Evolutionary conservation across 2,797 vertebrate genomes (phyloP).

Genomic region (Petrocephalus sullivani): DNA sequence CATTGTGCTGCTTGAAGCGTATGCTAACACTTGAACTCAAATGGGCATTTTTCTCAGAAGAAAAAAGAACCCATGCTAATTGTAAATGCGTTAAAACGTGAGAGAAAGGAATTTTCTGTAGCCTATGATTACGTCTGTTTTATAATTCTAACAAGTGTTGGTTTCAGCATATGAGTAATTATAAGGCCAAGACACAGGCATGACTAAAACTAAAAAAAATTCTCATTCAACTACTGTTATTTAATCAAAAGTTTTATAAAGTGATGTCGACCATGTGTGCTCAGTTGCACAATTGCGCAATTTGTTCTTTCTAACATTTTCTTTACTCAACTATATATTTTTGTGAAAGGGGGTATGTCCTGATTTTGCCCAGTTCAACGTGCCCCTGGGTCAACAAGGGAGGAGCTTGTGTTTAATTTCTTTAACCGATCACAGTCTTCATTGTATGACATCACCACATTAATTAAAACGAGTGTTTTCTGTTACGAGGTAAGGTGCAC

Average conservation of each 20-base stretch:
- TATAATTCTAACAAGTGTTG: neutral
- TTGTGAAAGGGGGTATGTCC: neutral
- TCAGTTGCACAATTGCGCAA: constrained; percentile 9
- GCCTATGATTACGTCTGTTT: neutral
- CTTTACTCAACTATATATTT: neutral
- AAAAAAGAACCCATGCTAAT: neutral
- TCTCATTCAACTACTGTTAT: neutral
- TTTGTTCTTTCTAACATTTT: neutral
- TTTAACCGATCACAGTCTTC: neutral
- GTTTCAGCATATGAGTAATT: neutral
- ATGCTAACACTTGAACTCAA: neutral
- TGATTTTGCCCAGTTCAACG: too few species aligned
- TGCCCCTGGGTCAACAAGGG: too few species aligned
- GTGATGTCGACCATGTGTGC: neutral
- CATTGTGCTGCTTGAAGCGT: constrained; percentile 24
- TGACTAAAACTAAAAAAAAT: neutral
- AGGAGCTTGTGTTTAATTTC: too few species aligned
- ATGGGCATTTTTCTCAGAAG: neutral
- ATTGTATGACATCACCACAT: neutral
- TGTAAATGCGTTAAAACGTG: neutral
- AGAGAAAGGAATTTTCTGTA: neutral
- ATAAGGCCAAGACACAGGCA: neutral
- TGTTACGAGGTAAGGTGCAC: neutral
- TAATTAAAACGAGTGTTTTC: neutral
- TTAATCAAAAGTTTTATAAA: neutral